Base-by-base conservation (phyloP, 2,113 vertebrate genomes). In the Fregata magnificens region DNA sequence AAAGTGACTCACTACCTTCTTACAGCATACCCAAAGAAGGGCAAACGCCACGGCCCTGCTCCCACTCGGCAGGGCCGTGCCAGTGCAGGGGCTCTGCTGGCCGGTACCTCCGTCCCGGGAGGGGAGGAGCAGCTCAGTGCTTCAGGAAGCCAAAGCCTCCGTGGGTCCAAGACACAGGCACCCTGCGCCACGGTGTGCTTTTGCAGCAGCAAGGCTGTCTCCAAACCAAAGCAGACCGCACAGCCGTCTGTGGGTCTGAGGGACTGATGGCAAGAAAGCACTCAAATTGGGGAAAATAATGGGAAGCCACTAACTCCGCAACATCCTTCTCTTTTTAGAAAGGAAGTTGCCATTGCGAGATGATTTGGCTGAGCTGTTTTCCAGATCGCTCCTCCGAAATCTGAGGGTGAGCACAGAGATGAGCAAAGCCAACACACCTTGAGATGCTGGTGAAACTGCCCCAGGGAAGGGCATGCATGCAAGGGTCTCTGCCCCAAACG, bases 1-100 rank as follows among this genome's bases (percentile, higher is more conserved):
- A 95, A 95, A 95, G 92, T 97, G 96, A 97, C 83, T 97, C 97
- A 97, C 36, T 16, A 80, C 95, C 95, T 94, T 91, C 91, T 58
- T n/a, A 45, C 26, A 91, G 86, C 92, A 95, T 74, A 52, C 25
- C 96, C 96, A 96, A 96, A 97, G 72, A 97, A 96, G 95, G 96
- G 67, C 92, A 96, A 95, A 95, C 10, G 5, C 59, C 26, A 4
- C 0, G 0, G 86, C 56, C 69, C 52, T 2, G 7, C 16, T 53
- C 49, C 77, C 0, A 0, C 79, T 28, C 24, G 15, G 10, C 1
- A 1, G 31, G 38, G 71, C 78, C 28, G 12, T 7, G 32, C 32
- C 2, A 2, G 42, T 13, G 38, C 10, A 0, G 72, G 82, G 78
- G 55, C 58, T 83, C 26, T 3, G 2, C 32, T 1, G 13, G 31